These are phyloP conservation scores for Pteronura brasiliensis DNA, from an alignment of 2,113 vertebrate species.

Conservation along the genomic window DNA sequence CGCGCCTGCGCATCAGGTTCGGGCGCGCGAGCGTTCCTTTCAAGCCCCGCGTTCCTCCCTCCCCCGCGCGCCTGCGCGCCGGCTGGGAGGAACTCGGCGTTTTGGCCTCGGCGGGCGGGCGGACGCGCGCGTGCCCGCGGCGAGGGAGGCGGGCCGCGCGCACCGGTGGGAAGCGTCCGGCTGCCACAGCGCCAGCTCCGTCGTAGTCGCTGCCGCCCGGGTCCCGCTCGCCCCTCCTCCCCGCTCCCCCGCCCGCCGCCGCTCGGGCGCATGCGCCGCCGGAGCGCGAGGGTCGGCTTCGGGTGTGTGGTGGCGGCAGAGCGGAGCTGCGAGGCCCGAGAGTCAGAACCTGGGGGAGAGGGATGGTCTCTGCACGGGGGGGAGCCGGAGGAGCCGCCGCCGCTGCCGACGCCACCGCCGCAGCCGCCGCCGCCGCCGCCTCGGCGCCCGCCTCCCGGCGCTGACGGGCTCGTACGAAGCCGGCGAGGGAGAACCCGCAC, in stretches of 20 bases:
- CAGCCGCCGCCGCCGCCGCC: conserved; percentile 78
- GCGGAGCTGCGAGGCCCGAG: conserved; percentile 75
- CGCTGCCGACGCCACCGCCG: conserved; percentile 85
- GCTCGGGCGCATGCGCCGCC: conserved; percentile 78
- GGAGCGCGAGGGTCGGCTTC: conserved; percentile 75
- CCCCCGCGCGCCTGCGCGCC: conserved; percentile 42
- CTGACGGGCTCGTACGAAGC: conserved; percentile 76
- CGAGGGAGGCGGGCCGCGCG: conserved; percentile 64
- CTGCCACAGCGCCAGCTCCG: conserved; percentile 64
- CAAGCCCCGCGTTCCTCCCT: not conserved
- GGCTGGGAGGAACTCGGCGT: conserved; percentile 35
- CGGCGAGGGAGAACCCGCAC: conserved; percentile 71
- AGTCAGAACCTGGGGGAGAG: conserved; percentile 86
- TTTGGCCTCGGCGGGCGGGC: not conserved
- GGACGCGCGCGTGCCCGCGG: conserved; percentile 56
- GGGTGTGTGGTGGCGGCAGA: conserved; percentile 79
- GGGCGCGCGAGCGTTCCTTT: conserved; percentile 6
- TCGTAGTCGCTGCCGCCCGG: conserved; percentile 61
- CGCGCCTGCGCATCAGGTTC: not conserved
- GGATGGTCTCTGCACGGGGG: conserved; percentile 80
- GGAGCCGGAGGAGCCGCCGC: conserved; percentile 79
- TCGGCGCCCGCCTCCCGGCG: conserved; percentile 73
- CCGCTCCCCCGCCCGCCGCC: conserved; percentile 71
- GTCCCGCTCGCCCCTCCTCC: conserved; percentile 66
- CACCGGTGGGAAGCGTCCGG: conserved; percentile 83